Percentiles rank a stretch among this genome's conserved stretches.
Evolutionary conservation across 2,888 invertebrate species (phyloP).

Genomic region (Cosmorhoe ocellata): DNA sequence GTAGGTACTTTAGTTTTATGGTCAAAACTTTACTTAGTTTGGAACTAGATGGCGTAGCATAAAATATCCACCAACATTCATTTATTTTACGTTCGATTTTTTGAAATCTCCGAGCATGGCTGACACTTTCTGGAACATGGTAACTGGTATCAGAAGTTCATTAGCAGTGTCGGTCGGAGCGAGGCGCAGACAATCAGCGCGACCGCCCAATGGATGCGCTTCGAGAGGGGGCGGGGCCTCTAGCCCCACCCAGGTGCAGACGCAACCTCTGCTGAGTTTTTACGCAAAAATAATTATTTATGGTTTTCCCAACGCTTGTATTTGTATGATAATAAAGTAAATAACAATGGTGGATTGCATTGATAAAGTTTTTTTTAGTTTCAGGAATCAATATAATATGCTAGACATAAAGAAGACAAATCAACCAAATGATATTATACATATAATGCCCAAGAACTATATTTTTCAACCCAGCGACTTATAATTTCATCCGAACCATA

Average conservation of each 20-base stretch:
- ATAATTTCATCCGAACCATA: too few relatives aligned
- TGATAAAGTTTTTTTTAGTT: too few relatives aligned
- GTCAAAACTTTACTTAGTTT: too few relatives aligned
- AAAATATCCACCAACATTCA: background rate
- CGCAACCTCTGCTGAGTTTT: constrained; percentile 19
- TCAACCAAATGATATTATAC: too few relatives aligned
- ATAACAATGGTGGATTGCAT: background rate
- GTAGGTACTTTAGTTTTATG: too few relatives aligned
- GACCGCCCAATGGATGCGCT: constrained; percentile 71
- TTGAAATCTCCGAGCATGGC: background rate
- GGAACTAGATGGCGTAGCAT: too few relatives aligned
- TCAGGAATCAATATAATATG: too few relatives aligned
- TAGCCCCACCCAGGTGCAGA: constrained; percentile 54
- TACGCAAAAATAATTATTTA: constrained; percentile 16
- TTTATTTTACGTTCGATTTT: too few relatives aligned
- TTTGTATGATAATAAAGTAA: constrained; percentile 8
- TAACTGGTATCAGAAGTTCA: constrained; percentile 17
- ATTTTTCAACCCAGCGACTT: too few relatives aligned
- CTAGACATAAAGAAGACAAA: too few relatives aligned
- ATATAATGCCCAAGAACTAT: too few relatives aligned
- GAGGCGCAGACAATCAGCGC: constrained; percentile 26
- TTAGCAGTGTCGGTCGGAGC: constrained; percentile 19
- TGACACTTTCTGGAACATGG: background rate
- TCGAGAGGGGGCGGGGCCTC: constrained; percentile 56
- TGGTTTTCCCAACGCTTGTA: constrained; percentile 4